Percentiles rank a stretch among this genome's conserved stretches.
These are phyloP conservation scores for Caretta caretta DNA, from an alignment of 2,113 vertebrate species.

Conservation along the genomic window DNA sequence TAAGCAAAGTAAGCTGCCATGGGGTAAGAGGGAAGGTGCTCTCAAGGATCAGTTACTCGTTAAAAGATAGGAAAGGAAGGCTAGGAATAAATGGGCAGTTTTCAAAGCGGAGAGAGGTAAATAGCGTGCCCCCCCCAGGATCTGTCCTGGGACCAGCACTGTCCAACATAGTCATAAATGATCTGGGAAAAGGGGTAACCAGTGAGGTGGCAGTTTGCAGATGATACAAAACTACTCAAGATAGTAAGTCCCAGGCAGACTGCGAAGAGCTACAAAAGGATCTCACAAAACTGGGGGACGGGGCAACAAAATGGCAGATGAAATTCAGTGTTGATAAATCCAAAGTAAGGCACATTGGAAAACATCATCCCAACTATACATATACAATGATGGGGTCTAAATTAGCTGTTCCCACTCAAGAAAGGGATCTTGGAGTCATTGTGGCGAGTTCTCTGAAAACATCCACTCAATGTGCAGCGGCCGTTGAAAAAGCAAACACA, in stretches of 20 bases:
- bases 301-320: background rate
- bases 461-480: accelerated
- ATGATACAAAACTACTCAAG: background rate
- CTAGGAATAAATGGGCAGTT: background rate
- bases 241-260: background rate
- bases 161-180: background rate
- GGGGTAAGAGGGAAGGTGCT: background rate
- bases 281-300: background rate
- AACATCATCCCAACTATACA: background rate
- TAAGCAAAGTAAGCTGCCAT: background rate
- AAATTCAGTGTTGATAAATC: background rate
- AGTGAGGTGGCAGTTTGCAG: background rate
- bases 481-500: background rate
- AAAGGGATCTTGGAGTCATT: too few relatives aligned
- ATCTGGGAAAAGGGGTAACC: background rate
- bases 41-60: background rate
- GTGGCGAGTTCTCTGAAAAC: background rate
- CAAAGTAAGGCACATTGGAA: background rate
- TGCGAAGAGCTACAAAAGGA: background rate
- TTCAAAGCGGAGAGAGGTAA: background rate
- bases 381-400: background rate
- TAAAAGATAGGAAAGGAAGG: background rate
- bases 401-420: background rate
- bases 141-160: background rate
- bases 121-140: background rate